Base-by-base conservation (phyloP, 2,113 vertebrate species). In the Engystomops pustulosus region DNA sequence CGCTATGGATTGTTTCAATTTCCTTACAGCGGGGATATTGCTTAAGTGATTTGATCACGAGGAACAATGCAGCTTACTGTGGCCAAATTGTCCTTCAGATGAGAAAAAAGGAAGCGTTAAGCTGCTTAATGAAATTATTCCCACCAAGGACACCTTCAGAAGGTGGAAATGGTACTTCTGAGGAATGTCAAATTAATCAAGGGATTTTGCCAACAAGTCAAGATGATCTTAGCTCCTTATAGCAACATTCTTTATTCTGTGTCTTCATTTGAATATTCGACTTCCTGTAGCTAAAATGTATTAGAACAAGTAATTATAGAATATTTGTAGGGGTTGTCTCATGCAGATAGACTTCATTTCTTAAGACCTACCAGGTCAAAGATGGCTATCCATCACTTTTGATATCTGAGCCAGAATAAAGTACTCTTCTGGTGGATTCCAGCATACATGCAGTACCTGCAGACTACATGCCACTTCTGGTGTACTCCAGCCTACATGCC, bases 91-190 rank as follows among this genome's bases (percentile, higher is more conserved):
- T 69, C 82, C 74, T 84, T 78, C 74, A 67, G 60, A 65, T 25
- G 62, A 68, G 25, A 47, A 53, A 75, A 74, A 74, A 67, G 60
- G 47, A 60, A 32, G 62, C 23, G 62, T 55, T 84, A 69, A 78
- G 72, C 74, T 41, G 60, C 82, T 69, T 77, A 69, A 84, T 84
- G 38, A 84, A 84, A 77, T 84, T 65, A 84, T 76, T 38, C 55
- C 58, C 41, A 84, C 72, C 81, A 78, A 84, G 82, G 72, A 84
- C 82, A 84, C 82, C 74, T 84, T 84, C 71, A 55, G 49, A 69
- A 78, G 60, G 74, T 77, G 38, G 58, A 47, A 77, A 68, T 36
- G 72, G 41, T 51, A 58, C 82, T 84, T 84, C 74, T 69, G 45
- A 53, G 12, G 74, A 84, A 78, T 84, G 32, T 60, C 20, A 84